Conservation (phyloP, 2,888 invertebrate genomes). For the Scaptomyza tumidula region DNA sequence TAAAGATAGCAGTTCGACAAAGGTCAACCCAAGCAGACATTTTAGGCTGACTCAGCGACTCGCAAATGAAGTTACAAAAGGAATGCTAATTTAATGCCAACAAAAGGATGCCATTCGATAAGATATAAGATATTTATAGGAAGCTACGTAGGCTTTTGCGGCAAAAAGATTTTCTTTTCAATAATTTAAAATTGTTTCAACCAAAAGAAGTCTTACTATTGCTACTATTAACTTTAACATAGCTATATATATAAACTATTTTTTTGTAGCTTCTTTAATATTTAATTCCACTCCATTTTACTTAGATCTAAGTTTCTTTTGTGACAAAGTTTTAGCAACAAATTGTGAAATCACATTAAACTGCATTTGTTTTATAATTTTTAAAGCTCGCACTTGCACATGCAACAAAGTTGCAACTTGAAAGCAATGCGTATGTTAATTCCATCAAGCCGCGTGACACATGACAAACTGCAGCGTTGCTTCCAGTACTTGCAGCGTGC, state of each 20-base stretch:
- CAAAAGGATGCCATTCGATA: slow-evolving; percentile 3
- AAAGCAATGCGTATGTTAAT: slow-evolving; percentile 58
- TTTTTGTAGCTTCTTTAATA: not conserved
- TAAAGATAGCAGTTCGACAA: slow-evolving; percentile 51
- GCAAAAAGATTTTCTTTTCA: not conserved
- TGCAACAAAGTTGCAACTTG: slow-evolving; percentile 22
- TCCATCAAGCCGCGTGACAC: slow-evolving; percentile 56
- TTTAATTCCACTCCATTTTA: not conserved
- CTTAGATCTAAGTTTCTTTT: not conserved
- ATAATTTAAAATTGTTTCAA: not conserved
- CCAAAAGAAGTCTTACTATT: not conserved
- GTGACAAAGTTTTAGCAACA: slow-evolving; percentile 36
- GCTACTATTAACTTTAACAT: not conserved
- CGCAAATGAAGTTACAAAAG: slow-evolving; percentile 10
- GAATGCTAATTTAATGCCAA: slow-evolving; percentile 32
- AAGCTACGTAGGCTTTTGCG: not conserved
- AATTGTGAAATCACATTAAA: slow-evolving; percentile 42
- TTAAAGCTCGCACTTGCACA: slow-evolving; percentile 30
- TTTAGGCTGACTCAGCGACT: slow-evolving; percentile 38
- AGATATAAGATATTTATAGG: not conserved
- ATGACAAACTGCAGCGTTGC: slow-evolving; percentile 49
- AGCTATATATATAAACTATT: not conserved
- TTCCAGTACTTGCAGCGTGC: slow-evolving; percentile 44
- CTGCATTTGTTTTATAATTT: slow-evolving; percentile 60
- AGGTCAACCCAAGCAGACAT: slow-evolving; percentile 31